Evolutionary conservation across 2,113 vertebrate genomes (phyloP), one percentile per base, ranked within the genome.

Genomic region (Bujurquina vittata): DNA sequence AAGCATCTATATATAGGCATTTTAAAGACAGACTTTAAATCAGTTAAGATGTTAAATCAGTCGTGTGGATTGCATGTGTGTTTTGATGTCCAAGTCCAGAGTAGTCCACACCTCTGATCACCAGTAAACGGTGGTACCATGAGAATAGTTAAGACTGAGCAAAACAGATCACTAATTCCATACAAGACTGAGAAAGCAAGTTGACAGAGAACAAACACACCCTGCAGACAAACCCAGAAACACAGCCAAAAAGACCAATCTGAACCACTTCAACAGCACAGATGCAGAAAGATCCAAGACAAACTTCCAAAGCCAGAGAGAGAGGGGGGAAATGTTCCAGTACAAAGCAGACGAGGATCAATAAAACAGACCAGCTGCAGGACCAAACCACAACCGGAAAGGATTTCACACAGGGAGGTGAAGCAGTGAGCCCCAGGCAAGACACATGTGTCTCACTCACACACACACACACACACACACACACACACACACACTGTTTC

Each of bases 341-440:
- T 73, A 79, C 65, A 91, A 61, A 89, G 84, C 76, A 93, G 78
- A 89, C 77, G 37, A 87, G 60, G 80, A 67, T 91, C 57, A 29
- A 84, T 80, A 84, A 61, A 81, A 90, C 76, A 91, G 63, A 85
- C 79, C 81, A 84, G 83, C 79, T 79, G 85, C 55, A 37, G 88
- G 81, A 87, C 81, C 78, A 88, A 79, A 86, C 82, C 61, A 93
- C 87, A 88, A 81, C 77, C 33, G 35, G 67, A 81, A 49, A 82
- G 79, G 84, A 84, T 72, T 86, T 85, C 22, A 92, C 79, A 95
- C 65, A 76, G 77, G 84, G 79, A 89, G 31, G 86, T 78, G 83
- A 92, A 88, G 88, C 82, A 89, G 90, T 79, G 84, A 89, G 87
- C 84, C 88, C 84, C 56, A 74, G 73, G 81, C 81, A 80, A 91